phyloP scores from a whole-genome alignment of 2,113 vertebrate genomes.

The Pseudopipra pipra region DNA sequence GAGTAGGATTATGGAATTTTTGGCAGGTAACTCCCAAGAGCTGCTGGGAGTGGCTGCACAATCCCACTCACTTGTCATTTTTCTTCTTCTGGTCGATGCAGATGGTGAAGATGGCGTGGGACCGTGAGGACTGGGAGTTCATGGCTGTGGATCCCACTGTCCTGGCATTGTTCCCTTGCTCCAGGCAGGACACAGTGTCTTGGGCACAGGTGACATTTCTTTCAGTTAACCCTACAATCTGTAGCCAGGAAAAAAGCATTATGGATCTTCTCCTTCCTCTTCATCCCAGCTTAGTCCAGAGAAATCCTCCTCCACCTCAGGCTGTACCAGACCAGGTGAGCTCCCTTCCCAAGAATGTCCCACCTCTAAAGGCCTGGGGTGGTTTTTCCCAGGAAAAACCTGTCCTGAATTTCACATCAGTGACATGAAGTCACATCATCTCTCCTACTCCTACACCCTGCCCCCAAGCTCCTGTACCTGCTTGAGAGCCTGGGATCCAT shows the following conservation, averaged over 20 bases:
- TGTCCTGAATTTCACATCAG: neutral
- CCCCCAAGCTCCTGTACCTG: neutral
- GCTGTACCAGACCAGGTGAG: neutral
- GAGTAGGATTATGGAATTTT: neutral
- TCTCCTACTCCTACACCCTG: neutral
- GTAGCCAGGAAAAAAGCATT: neutral
- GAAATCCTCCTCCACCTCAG: neutral
- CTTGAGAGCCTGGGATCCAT: neutral
- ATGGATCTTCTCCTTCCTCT: neutral
- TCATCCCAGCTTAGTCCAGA: neutral
- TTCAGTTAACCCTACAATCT: constrained; percentile 93
- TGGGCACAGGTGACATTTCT: constrained; percentile 76
- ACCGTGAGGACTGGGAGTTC: constrained; percentile 94
- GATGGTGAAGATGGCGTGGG: constrained; percentile 96
- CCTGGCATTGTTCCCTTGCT: constrained; percentile 88
- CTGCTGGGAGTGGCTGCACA: neutral
- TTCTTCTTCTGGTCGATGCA: constrained; percentile 87
- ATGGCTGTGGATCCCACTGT: constrained; percentile 94
- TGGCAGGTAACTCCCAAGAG: neutral
- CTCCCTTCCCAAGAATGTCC: neutral
- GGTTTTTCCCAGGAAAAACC: neutral
- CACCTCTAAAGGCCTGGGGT: neutral
- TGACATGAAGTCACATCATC: neutral
- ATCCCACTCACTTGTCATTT: constrained; percentile 83
- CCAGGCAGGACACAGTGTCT: constrained; percentile 89